These are phyloP conservation scores for Trimorus sp. DNA, from an alignment of 2,888 invertebrate species.

Conservation along the genomic window DNA sequence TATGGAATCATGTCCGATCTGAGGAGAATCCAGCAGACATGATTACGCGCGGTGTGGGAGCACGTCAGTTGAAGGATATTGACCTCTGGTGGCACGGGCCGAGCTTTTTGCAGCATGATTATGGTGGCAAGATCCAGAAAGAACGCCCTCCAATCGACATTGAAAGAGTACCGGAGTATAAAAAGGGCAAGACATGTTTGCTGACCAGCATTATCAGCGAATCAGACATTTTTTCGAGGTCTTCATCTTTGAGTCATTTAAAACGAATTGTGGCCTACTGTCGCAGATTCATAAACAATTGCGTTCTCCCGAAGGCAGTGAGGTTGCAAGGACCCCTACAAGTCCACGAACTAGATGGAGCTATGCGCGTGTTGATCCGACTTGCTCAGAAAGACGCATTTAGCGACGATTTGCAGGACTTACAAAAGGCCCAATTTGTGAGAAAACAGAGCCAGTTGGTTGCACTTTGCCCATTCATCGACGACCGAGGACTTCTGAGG, in stretches of 20 bases:
- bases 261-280: slow-evolving; percentile 7
- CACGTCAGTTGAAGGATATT: not conserved
- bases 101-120: slow-evolving; percentile 9
- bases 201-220: not conserved
- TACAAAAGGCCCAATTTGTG: slow-evolving; percentile 29
- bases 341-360: slow-evolving; percentile 3
- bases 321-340: slow-evolving; percentile 4
- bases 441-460: slow-evolving; percentile 1
- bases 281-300: not conserved
- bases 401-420: slow-evolving; percentile 12
- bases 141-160: no score
- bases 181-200: not conserved
- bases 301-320: not conserved
- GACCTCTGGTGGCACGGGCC: slow-evolving; percentile 18
- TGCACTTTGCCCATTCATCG: slow-evolving; percentile 26
- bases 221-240: slow-evolving; percentile 9
- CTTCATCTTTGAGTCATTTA: slow-evolving; percentile 11
- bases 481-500: slow-evolving; percentile 19
- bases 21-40: slow-evolving; percentile 28
- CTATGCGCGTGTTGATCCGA: not conserved
- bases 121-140: not conserved
- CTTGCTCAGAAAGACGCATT: slow-evolving; percentile 1
- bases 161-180: not conserved
- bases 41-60: slow-evolving; percentile 5
- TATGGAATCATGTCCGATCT: slow-evolving; percentile 52